phyloP scores from a whole-genome alignment of 2,888 invertebrate genomes.

The Drosophila dives region DNA sequence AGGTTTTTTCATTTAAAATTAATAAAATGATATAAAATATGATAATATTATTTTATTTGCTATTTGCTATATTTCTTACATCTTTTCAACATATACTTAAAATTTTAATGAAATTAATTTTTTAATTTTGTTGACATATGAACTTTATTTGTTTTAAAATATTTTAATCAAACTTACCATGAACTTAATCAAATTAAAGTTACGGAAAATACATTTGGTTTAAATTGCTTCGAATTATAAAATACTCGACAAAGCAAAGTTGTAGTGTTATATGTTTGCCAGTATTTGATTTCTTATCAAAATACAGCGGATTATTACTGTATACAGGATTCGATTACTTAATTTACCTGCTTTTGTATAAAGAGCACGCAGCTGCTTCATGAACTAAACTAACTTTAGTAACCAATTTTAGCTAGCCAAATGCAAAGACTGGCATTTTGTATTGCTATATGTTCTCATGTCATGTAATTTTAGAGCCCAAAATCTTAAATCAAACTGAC shows the following conservation, averaged over 20 bases:
- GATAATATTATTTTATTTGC: neutral
- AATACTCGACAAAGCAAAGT: neutral
- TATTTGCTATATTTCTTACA: neutral
- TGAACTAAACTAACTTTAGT: slow-evolving; percentile 30
- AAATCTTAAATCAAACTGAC: slow-evolving; percentile 68
- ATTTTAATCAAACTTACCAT: neutral
- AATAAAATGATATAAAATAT: neutral
- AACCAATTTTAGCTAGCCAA: slow-evolving; percentile 38
- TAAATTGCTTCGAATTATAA: neutral
- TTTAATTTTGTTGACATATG: neutral
- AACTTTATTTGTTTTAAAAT: neutral
- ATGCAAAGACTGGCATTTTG: slow-evolving; percentile 18
- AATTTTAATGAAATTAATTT: neutral
- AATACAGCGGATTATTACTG: neutral
- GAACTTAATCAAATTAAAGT: neutral
- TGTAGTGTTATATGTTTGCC: neutral
- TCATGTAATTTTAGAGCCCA: slow-evolving; percentile 30
- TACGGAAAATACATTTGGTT: neutral
- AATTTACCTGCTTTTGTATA: slow-evolving; percentile 11
- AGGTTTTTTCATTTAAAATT: neutral
- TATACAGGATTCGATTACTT: slow-evolving; percentile 1
- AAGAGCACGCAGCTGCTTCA: neutral
- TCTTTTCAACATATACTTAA: neutral
- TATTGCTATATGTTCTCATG: slow-evolving; percentile 16
- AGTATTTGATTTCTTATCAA: neutral